Evolutionary conservation across 2,113 vertebrate genomes (phyloP).

Genomic region (Piaya cayana): DNA sequence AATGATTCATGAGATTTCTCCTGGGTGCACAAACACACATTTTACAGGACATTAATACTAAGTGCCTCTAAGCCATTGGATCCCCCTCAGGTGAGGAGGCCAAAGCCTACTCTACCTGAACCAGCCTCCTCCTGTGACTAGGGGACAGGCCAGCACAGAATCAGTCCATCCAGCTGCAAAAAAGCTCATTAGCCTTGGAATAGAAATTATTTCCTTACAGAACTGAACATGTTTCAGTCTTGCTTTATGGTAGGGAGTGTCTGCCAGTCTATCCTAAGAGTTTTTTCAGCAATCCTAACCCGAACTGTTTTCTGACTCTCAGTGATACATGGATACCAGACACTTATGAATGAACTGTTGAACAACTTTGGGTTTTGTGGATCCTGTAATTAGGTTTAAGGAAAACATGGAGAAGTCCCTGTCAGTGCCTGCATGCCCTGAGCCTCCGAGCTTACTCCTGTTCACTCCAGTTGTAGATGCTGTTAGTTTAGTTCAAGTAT

Average conservation of each 20-base stretch:
- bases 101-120: fast-evolving
- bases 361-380: not conserved
- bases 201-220: not conserved
- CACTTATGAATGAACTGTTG: not conserved
- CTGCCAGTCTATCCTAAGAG: not conserved
- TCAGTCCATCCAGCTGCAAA: not conserved
- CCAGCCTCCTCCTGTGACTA: fast-evolving
- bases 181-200: not conserved
- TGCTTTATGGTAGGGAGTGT: not conserved
- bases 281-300: not conserved
- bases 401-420: not conserved
- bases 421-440: not conserved
- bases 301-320: not conserved
- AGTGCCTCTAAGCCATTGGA: not conserved
- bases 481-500: not conserved
- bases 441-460: not conserved
- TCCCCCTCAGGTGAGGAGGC: not conserved
- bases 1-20: not conserved
- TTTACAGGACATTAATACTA: not conserved
- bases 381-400: not conserved
- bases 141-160: not conserved
- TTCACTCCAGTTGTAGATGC: not conserved
- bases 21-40: not conserved
- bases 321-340: not conserved
- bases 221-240: not conserved